Evolutionary conservation across 2,113 vertebrate species (phyloP).

Genomic region (Orycteropus afer): DNA sequence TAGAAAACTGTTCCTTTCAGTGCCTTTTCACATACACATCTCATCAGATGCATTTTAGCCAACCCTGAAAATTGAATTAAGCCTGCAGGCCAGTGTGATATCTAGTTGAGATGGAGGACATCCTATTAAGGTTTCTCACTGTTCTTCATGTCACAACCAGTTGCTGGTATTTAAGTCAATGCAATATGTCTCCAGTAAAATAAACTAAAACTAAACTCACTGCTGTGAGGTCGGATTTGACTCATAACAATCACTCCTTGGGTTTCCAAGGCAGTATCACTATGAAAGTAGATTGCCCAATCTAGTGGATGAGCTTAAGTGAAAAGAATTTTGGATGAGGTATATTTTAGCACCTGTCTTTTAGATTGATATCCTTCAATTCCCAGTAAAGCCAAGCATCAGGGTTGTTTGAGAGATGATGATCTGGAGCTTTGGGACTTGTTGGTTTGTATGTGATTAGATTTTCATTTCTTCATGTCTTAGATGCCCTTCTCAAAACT

Average conservation of each 20-base stretch:
- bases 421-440: not conserved
- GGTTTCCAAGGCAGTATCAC: no score
- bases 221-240: no score
- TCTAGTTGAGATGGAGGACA: not conserved
- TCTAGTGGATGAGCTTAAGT: not conserved
- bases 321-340: not conserved
- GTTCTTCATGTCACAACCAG: not conserved
- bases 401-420: not conserved
- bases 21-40: not conserved
- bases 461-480: not conserved
- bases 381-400: not conserved
- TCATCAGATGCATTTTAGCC: not conserved
- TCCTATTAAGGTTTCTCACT: accelerated
- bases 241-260: no score
- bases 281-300: no score
- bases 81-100: not conserved
- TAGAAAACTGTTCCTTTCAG: not conserved
- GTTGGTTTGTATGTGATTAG: not conserved
- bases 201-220: no score
- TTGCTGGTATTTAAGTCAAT: not conserved
- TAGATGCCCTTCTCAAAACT: not conserved
- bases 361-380: not conserved
- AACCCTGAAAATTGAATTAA: no score
- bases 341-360: not conserved
- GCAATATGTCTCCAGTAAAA: no score